Evolutionary conservation across 2,113 vertebrate species (phyloP), one percentile per base, ranked within the genome.

Genomic region (Phaethon lepturus): DNA sequence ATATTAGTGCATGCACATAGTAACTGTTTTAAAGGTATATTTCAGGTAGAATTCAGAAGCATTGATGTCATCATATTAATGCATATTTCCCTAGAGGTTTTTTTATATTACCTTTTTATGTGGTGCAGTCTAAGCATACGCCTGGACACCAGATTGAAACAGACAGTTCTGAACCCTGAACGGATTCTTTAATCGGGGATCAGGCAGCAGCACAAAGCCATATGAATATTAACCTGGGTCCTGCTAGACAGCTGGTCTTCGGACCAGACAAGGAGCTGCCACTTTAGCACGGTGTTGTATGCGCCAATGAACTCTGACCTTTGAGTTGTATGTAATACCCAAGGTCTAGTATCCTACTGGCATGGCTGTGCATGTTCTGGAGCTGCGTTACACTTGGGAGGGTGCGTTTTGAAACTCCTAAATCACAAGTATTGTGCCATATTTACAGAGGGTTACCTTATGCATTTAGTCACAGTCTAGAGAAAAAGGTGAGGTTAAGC

Each of bases 211-310:
- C 4, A 35, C 6, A 84, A 93, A 69, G 20, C 18, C 20, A 11
- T 15, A 28, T 8, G 63, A 40, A 25, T 42, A 29, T 22, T 60
- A 80, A 7, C 8, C 25, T 47, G 31, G 11, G 6, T 62, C 19
- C 24, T 73, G 6, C 16, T 26, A 29, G 26, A 45, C 8, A 67
- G 13, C 10, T 45, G 6, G 3, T 17, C n/a, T 17, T 59, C 10
- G 24, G 31, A 62, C 33, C 29, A 83, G 44, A 8, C 1, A 10
- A 25, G 29, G n/a, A 53, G 2, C 3, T 49, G 7, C 9, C 60
- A 28, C 0, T 0, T 40, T 17, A 42, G 8, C 0, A 0, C 14
- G 24, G 5, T 56, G 60, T 5, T 42, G 22, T 7, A 31, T 9
- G 16, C 1, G 3, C 6, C 9, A 9, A 26, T 7, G 12, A 44